These are phyloP conservation scores for Lutraria lutraria DNA, from an alignment of 2,888 invertebrate species.

Conservation along the genomic window DNA sequence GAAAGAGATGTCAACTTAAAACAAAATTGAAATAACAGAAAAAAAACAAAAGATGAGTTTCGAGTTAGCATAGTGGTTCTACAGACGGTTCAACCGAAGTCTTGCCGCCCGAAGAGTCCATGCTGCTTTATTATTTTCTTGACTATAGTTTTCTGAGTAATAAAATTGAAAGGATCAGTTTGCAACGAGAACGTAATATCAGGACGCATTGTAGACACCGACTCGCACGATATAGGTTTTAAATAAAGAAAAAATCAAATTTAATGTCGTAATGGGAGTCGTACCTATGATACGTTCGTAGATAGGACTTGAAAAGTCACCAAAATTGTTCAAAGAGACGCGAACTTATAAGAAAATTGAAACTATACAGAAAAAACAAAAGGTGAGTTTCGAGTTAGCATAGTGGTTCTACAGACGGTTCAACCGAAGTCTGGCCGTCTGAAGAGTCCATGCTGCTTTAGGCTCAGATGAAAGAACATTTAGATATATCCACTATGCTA, in stretches of 20 bases:
- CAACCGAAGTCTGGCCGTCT: neutral
- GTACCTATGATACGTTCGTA: no score
- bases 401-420: neutral
- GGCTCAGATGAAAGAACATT: neutral
- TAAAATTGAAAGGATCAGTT: no score
- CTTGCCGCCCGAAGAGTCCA: neutral
- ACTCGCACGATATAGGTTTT: neutral
- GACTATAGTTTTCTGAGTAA: no score
- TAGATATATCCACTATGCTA: neutral
- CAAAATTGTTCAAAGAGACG: no score
- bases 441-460: constrained; percentile 5
- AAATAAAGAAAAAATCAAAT: no score
- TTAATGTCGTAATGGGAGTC: no score
- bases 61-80: neutral
- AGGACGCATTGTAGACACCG: no score
- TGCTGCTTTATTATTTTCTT: constrained; percentile 1
- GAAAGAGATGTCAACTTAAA: no score
- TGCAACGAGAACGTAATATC: no score
- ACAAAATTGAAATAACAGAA: no score
- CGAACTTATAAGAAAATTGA: neutral
- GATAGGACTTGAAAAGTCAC: no score
- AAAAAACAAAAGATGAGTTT: neutral
- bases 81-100: no score
- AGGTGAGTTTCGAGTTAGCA: constrained; percentile 1
- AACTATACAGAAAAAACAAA: neutral